phyloP scores from a whole-genome alignment of 2,113 vertebrate species.

The Prunella fulvescens region DNA sequence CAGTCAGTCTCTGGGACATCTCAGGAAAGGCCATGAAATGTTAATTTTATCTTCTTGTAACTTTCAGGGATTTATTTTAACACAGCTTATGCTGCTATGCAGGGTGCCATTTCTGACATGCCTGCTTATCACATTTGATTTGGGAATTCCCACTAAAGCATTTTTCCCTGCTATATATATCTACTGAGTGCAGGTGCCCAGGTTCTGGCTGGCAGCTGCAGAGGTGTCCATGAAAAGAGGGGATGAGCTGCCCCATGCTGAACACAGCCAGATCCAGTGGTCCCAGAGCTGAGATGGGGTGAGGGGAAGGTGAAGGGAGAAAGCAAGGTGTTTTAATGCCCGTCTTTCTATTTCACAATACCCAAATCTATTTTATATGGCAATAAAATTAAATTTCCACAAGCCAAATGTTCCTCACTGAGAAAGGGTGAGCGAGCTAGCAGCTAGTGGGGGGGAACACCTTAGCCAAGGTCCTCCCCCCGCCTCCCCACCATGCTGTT shows the following conservation, averaged over 20 bases:
- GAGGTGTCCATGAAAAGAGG: background rate
- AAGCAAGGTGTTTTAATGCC: background rate
- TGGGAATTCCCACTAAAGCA: background rate
- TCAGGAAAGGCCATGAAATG: background rate
- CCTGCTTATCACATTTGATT: background rate
- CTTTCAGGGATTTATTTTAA: background rate
- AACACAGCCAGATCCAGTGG: accelerated
- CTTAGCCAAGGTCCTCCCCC: background rate
- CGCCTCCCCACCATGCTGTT: accelerated
- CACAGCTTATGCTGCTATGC: background rate
- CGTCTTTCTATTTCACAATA: background rate
- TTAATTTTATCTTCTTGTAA: background rate
- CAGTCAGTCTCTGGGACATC: background rate
- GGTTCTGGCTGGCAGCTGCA: accelerated
- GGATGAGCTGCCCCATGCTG: background rate
- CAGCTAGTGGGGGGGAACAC: accelerated
- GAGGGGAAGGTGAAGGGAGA: accelerated
- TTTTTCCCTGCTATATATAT: background rate
- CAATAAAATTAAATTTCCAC: background rate
- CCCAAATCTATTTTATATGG: background rate
- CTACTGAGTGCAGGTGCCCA: background rate
- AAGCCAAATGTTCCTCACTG: background rate
- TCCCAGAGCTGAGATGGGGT: background rate
- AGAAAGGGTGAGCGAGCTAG: background rate
- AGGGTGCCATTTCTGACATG: background rate